Base-by-base conservation (phyloP, 1,140 invertebrate species). In the Drosophila albomicans region DNA sequence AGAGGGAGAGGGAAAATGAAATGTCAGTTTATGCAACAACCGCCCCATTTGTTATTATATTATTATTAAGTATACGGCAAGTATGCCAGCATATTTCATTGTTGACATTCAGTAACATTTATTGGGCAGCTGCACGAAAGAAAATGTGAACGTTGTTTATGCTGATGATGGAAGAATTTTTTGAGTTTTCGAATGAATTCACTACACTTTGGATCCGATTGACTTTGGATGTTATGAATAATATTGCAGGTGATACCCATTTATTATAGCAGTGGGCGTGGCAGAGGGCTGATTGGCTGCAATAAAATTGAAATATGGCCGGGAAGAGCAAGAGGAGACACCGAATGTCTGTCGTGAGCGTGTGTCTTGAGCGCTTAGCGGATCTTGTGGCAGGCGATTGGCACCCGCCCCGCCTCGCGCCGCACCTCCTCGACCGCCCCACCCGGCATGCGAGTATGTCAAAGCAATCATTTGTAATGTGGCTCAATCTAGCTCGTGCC, bases 11-110 rank as follows among this genome's bases (percentile, higher is more conserved):
- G 5, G 35, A 54, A 45, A 70, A 51, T 41, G 57, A 65, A 58
- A 56, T 46, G 66, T 78, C 65, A 65, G 73, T 51, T 75, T 70
- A 75, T 75, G 76, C 76, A 78, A 66, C 65, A 56, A 57, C 56
- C 46, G 13, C 30, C 62, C 61, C 68, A 63, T 79, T 76, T 71
- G 41, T 72, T 58, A 63, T 57, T 69, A 58, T 70, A 58, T 57
- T 75, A 70, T 49, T 75, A 79, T 79, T 79, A 79, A 79, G 77
- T 77, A 79, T 79, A 79, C 77, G 77, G 63, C 74, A 46, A 61
- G 62, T 65, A 49, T 56, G 48, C 56, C 62, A 57, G 56, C 61
- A 41, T 59, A 66, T 72, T 64, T 76, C 71, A 69, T 56, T 56
- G 65, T 68, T 67, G 71, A 74, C 71, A 74, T 74, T 74, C 62